Conservation (phyloP, 37 sponge, comb jelly and placozoan genomes). For the Crambe crambe region DNA sequence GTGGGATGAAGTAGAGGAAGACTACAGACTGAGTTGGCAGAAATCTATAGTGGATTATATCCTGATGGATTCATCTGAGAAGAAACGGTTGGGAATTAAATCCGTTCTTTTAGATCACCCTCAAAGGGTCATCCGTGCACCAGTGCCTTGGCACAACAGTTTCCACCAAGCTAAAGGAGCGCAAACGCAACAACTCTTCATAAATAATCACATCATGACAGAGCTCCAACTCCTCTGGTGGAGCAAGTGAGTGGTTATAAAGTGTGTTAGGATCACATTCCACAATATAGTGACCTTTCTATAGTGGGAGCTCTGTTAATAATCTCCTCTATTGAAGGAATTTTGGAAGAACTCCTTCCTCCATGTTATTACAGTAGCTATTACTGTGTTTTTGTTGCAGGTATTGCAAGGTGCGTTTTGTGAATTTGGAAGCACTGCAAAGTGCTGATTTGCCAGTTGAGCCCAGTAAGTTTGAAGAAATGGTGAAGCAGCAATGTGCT, state of each 20-base stretch:
- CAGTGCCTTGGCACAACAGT: conserved; percentile 84
- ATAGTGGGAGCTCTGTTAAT: too few species aligned
- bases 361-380: too few species aligned
- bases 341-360: too few species aligned
- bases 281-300: too few species aligned
- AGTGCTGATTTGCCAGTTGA: conserved; percentile 37
- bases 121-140: conserved; percentile 70
- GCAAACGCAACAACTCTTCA: conserved; percentile 72
- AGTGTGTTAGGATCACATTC: too few species aligned
- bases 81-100: conserved; percentile 71
- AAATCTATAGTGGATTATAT: conserved; percentile 88
- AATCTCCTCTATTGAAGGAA: too few species aligned
- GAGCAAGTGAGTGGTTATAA: conserved; percentile 57
- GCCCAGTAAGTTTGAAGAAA: conserved; percentile 56
- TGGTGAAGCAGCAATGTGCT: conserved; percentile 62
- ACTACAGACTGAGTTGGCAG: conserved; percentile 79
- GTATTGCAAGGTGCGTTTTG: conserved; percentile 63
- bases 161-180: conserved; percentile 20
- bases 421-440: conserved; percentile 42
- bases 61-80: conserved; percentile 78
- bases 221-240: conserved; percentile 83
- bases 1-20: conserved; percentile 62
- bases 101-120: conserved; percentile 53
- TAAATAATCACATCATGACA: conserved; percentile 64
- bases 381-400: too few species aligned